These are phyloP conservation scores for Electrona antarctica DNA, from an alignment of 2,113 vertebrate species.

Conservation along the genomic window DNA sequence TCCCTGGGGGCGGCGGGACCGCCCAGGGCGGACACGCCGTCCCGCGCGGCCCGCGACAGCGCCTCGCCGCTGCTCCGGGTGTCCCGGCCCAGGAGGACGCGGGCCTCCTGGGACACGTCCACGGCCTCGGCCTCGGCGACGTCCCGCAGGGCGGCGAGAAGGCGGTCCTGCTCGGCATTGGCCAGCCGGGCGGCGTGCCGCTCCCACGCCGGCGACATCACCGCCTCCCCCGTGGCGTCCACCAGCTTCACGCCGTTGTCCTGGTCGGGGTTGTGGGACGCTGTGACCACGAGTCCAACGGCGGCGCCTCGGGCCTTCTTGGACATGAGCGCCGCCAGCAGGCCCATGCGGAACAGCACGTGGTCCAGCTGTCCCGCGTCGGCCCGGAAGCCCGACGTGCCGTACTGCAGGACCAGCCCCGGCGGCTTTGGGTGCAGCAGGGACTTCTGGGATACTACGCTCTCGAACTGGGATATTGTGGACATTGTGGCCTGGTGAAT, in stretches of 20 bases:
- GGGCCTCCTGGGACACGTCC: conserved; percentile 79
- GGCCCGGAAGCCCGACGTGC: conserved; percentile 91
- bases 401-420: conserved; percentile 87
- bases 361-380: conserved; percentile 85
- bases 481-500: no score
- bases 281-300: conserved; percentile 95
- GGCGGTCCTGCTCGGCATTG: conserved; percentile 86
- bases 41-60: conserved; percentile 85
- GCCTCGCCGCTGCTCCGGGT: conserved; percentile 89
- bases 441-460: conserved; percentile 73
- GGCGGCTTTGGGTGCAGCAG: conserved; percentile 80
- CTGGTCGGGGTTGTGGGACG: conserved; percentile 97
- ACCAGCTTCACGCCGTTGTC: conserved; percentile 95
- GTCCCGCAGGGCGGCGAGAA: conserved; percentile 77
- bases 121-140: conserved; percentile 84
- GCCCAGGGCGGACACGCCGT: conserved; percentile 85
- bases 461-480: conserved; percentile 57
- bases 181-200: conserved; percentile 87
- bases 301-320: conserved; percentile 79
- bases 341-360: conserved; percentile 94
- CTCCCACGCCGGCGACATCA: conserved; percentile 86
- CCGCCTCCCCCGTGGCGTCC: conserved; percentile 96
- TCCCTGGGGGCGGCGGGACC: conserved; percentile 79
- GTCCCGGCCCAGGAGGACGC: conserved; percentile 88
- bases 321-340: conserved; percentile 88